phyloP scores from a whole-genome alignment of 1,140 invertebrate genomes.

The Zeugodacus cucurbitae region DNA sequence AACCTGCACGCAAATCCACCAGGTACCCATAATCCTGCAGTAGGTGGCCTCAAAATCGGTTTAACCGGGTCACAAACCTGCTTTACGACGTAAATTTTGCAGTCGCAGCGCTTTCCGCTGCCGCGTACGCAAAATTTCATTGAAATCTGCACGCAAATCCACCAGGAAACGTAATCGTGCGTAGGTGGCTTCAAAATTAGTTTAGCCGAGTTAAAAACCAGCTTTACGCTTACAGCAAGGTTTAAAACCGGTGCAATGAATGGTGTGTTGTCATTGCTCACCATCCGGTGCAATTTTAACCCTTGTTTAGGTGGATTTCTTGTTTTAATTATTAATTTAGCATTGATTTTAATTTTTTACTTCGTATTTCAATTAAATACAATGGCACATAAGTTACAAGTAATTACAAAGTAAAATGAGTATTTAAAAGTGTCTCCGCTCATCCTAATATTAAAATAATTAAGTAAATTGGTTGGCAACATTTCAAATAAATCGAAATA shows the following conservation, averaged over 20 bases:
- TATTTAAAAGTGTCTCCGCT: background rate
- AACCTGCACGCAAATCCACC: background rate
- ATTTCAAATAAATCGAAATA: background rate
- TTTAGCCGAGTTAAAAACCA: too few relatives aligned
- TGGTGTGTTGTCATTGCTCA: background rate
- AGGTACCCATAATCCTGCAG: background rate
- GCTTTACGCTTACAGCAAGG: background rate
- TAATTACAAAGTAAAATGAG: background rate
- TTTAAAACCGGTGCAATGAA: background rate
- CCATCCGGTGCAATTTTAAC: too few relatives aligned
- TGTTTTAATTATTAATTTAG: too few relatives aligned
- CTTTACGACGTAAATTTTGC: too few relatives aligned
- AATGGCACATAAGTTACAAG: conserved; percentile 5
- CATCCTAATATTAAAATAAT: conserved; percentile 38
- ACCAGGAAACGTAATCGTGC: too few relatives aligned
- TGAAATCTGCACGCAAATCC: too few relatives aligned
- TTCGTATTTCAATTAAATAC: background rate
- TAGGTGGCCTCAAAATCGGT: too few relatives aligned
- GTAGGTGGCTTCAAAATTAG: too few relatives aligned
- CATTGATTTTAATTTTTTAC: background rate
- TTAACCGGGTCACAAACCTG: too few relatives aligned
- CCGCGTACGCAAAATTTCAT: too few relatives aligned
- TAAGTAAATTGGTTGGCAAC: conserved; percentile 46
- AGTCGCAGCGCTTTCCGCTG: too few relatives aligned
- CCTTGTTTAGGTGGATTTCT: too few relatives aligned